These are phyloP conservation scores for Dasypus novemcinctus DNA, from an alignment of 2,113 vertebrate species.

Conservation along the genomic window DNA sequence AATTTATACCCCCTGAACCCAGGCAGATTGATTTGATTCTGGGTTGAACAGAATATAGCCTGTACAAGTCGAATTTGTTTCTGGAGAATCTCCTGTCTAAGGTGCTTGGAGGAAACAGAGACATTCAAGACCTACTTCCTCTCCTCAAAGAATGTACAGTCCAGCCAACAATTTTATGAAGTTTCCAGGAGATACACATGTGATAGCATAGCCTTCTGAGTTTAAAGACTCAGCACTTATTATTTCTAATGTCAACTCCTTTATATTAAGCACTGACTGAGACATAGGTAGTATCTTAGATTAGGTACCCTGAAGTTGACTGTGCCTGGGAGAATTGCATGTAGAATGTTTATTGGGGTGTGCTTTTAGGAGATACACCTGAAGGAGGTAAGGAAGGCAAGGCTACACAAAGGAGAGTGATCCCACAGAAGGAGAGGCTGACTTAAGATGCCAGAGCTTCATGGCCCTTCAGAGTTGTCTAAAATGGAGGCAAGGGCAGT, in stretches of 20 bases:
- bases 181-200: background rate
- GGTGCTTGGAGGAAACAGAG: background rate
- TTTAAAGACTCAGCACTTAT: background rate
- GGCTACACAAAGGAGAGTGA: background rate
- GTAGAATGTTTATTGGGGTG: background rate
- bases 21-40: constrained; percentile 26
- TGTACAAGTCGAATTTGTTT: background rate
- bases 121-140: background rate
- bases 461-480: background rate
- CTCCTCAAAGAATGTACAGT: background rate
- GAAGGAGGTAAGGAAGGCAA: background rate
- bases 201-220: background rate
- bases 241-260: background rate
- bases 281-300: background rate
- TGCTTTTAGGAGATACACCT: background rate
- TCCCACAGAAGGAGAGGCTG: no score
- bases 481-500: background rate
- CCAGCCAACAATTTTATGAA: background rate
- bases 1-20: background rate
- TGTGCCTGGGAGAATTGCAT: background rate
- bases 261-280: background rate
- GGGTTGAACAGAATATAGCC: constrained; percentile 15
- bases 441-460: background rate
- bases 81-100: background rate
- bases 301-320: background rate